Base-by-base conservation (phyloP, 1,140 invertebrate species). In the Episyrphus balteatus region DNA sequence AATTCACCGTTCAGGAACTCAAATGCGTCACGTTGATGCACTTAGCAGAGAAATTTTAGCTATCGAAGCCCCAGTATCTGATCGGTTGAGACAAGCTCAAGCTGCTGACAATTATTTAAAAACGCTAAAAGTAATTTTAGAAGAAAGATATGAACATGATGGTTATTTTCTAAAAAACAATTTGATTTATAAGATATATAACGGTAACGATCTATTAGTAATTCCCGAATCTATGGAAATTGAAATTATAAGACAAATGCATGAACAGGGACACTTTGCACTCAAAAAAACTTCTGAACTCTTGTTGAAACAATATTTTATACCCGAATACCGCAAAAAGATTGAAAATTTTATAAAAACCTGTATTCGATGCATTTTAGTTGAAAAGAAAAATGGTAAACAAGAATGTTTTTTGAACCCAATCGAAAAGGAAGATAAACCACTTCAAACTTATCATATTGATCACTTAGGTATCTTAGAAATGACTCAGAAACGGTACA, bases 401-500 rank as follows among this genome's bases (percentile, higher is more conserved):
- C 48, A 62, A 47, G 61, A 70, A 55, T 66, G 63, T 12, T 55
- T 51, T 17, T 42, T 68, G 13, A 31, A 65, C 32, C 53, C 56
- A 1, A 55, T 67, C 8, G 52, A 54, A 1, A 68, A 59, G 47
- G 53, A 48, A 8, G 56, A 58, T 18, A 14, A 46, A 1, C 56
- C 61, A 9, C 41, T 62, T 5, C 18, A 34, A 32, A 60, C 58
- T 1, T 52, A 47, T 0, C 47, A 48, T 40, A 15, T 48, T 9
- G 47, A 44, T 17, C 47, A 43, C 15, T 19, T 37, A n/a, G 69
- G 71, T 43, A 67, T 68, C 8, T 33, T 72, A 7, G 42, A 51
- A 17, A 38, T 52, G 15, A 64, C 63, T 0, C 50, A 51, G 7
- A 72, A 72, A 33, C 48, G 51, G 12, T 72, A 72, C 46, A 58